A percentile compares a stretch with the other conserved stretches of the same genome.
phyloP scores from a whole-genome alignment of 2,113 vertebrate genomes.

The Chaetura pelagica region DNA sequence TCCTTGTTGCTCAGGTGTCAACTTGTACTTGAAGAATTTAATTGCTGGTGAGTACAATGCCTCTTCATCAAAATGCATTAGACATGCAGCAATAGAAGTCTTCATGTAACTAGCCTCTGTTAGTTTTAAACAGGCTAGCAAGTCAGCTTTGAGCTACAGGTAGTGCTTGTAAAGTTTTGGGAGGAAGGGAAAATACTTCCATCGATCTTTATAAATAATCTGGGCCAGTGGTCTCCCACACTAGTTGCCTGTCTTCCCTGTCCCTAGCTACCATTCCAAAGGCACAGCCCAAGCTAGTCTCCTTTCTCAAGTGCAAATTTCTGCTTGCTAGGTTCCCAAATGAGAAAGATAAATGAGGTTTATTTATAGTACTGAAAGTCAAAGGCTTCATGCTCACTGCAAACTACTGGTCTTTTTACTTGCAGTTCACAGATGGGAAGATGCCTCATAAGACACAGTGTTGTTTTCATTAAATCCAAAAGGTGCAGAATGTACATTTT shows the following conservation, averaged over 20 bases:
- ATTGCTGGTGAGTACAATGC: background rate
- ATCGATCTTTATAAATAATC: background rate
- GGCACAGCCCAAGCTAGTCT: background rate
- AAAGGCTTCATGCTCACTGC: background rate
- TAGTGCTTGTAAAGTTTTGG: background rate
- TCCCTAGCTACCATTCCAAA: background rate
- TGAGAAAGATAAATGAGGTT: constrained; percentile 2
- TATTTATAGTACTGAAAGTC: background rate
- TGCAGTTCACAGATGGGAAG: background rate
- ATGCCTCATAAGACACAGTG: background rate
- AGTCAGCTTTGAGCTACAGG: background rate
- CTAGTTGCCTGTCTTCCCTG: background rate
- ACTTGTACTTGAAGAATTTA: background rate
- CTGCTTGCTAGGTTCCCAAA: background rate
- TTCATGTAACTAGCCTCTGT: background rate
- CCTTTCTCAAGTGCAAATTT: background rate
- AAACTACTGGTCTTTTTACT: background rate
- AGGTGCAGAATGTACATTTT: background rate
- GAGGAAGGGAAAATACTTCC: background rate
- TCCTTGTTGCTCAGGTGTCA: background rate
- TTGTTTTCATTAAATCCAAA: background rate
- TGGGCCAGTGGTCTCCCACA: background rate
- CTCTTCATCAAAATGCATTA: constrained; percentile 8
- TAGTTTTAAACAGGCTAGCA: background rate
- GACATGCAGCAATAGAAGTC: background rate